Evolutionary conservation across 1,140 invertebrate genomes (phyloP).

Genomic region (Drosophila melanogaster): DNA sequence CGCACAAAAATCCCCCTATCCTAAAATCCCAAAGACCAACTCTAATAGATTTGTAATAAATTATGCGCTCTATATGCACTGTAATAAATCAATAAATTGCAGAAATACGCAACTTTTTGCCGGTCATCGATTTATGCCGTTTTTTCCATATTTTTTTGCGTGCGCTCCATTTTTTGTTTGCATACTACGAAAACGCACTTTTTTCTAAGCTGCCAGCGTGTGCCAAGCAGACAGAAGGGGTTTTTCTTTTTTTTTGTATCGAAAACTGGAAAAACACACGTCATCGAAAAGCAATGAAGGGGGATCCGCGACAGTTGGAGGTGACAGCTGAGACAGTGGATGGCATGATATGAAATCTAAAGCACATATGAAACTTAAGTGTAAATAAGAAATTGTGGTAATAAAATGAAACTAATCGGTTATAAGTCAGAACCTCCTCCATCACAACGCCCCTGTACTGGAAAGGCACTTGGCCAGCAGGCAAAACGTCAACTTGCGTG

Average conservation of each 20-base stretch:
- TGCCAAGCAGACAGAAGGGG: conserved; percentile 44
- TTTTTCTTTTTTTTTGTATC: conserved; percentile 10
- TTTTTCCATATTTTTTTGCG: conserved; percentile 21
- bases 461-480: conserved; percentile 51
- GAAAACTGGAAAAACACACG: conserved; percentile 23
- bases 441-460: conserved; percentile 17
- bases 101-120: conserved; percentile 64
- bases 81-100: conserved; percentile 74
- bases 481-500: conserved; percentile 45
- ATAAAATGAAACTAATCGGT: too few relatives aligned
- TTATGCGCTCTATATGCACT: conserved; percentile 55
- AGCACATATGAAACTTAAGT: neutral
- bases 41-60: conserved; percentile 79
- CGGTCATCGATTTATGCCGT: conserved; percentile 22
- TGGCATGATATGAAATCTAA: neutral
- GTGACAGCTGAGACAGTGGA: conserved; percentile 20
- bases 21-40: conserved; percentile 2
- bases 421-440: neutral
- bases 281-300: conserved; percentile 7
- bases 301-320: neutral
- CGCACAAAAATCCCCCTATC: conserved; percentile 28
- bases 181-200: conserved; percentile 67
- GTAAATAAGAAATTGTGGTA: too few relatives aligned
- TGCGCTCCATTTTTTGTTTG: conserved; percentile 37
- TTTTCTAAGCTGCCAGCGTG: conserved; percentile 54